Base-by-base conservation (phyloP, 2,888 invertebrate genomes). In the Eudasyphora cyanicolor region DNA sequence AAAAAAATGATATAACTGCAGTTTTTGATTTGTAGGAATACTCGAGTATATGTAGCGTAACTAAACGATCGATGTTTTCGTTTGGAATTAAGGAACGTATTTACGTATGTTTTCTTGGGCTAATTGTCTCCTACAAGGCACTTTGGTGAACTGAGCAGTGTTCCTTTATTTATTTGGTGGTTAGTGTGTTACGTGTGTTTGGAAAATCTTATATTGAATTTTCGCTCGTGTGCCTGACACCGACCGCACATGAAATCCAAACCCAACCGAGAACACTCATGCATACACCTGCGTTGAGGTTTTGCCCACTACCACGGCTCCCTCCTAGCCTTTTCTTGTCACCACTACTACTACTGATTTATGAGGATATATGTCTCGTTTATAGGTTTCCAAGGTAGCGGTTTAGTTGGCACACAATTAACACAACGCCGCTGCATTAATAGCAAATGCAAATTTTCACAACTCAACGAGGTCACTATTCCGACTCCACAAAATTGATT, bases 321-420 rank as follows among this genome's bases (percentile, higher is more conserved):
- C 38, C 42, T n/a, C n/a, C n/a, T n/a, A n/a, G n/a, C n/a, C n/a
- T 71, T 51, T 27, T 7, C 19, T 42, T 70, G 2, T 77, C 35
- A 32, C 42, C 32, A n/a, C 45, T n/a, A 14, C 45, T 45, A 45
- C 45, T 45, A 38, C n/a, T 38, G n/a, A 2, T 45, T 14, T n/a
- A 12, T 29, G 60, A n/a, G n/a, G n/a, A n/a, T n/a, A n/a, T n/a
- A n/a, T 19, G n/a, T 64, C 60, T 75, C 12, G 45, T 27, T 19
- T 42, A 19, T 19, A 49, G 4, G 49, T 77, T 77, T 77, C 57
- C 69, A 82, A 82, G 74, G 74, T 62, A 77, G n/a, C 45, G 17
- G 54, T 77, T 70, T 21, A 79, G 45, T 57, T 51, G 49, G 77
- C 83, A 80, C 77, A 75, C 83, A 71, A 80, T 75, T 77, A 71